Base-by-base conservation (phyloP, 2,797 vertebrate genomes). In the Chelidonichthys spinosus region DNA sequence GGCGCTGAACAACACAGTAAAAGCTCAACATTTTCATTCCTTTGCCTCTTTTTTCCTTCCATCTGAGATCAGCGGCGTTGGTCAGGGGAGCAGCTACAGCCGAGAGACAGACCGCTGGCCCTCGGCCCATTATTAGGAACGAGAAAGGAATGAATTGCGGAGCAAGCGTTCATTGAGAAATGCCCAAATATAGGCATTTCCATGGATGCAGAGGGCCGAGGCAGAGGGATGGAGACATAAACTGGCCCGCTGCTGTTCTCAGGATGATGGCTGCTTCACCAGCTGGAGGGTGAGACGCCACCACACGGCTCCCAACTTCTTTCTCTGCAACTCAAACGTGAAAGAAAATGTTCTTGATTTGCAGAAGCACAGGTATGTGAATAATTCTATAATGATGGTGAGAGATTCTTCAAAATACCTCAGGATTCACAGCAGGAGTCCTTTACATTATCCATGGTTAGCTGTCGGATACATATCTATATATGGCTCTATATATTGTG, bases 131-230 rank as follows among this genome's bases (percentile, higher is more conserved):
- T 94, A 93, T 94, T 94, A 94, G 92, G 89, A 94, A 93, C 73
- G 6, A 84, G 91, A 92, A 94, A 93, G 95, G 94, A 95, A 95
- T 95, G 95, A 93, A 88, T 91, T 83, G 70, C 84, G 89, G 90
- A 79, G 84, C 71, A 67, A 90, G 90, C 74, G 77, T 85, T 84
- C 92, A 90, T 89, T 89, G 86, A 92, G 86, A 95, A 92, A 94
- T 95, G 84, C 93, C 95, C 95, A 95, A 94, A 95, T 95, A 95
- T 94, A 92, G 95, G 79, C 94, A 95, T 94, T 93, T 95, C 25
- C 47, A 54, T 85, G 87, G 86, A 90, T 85, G 71, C 82, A 79
- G 82, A 89, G 83, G 25, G 70, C 87, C 76, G 86, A 90, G 78
- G 74, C 83, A 62, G 81, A 46, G 83, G 56, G 69, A 85, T 75